phyloP scores from a whole-genome alignment of 2,797 vertebrate genomes.

The Momotus momota region DNA sequence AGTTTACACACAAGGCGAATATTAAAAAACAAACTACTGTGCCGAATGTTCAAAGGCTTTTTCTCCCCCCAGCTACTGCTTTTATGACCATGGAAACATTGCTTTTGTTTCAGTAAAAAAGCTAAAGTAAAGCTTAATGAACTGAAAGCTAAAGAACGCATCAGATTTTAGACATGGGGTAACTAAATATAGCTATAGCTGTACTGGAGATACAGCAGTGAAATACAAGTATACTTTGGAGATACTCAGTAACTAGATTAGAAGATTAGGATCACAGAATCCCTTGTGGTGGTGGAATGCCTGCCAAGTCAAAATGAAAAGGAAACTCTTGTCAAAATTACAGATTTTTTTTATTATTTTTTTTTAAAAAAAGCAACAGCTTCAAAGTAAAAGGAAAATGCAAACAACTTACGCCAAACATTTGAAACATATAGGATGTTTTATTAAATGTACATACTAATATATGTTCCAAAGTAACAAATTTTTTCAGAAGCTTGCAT shows the following conservation, averaged over 20 bases:
- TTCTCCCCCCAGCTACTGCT: background rate
- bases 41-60: background rate
- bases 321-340: background rate
- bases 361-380: background rate
- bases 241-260: background rate
- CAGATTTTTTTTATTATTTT: background rate
- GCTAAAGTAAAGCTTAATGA: background rate
- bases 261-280: background rate
- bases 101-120: background rate
- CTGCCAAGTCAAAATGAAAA: background rate
- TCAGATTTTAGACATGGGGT: background rate
- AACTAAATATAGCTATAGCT: background rate
- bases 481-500: background rate
- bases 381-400: conserved; percentile 29
- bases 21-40: background rate
- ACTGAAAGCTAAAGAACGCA: background rate
- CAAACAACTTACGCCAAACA: background rate
- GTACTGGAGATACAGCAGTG: background rate
- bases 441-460: background rate
- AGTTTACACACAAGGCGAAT: background rate
- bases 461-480: background rate
- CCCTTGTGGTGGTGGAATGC: background rate
- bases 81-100: background rate
- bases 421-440: background rate
- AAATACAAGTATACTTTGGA: background rate